Evolutionary conservation across 2,888 invertebrate species (phyloP).

Genomic region (Polydrusus tereticollis): DNA sequence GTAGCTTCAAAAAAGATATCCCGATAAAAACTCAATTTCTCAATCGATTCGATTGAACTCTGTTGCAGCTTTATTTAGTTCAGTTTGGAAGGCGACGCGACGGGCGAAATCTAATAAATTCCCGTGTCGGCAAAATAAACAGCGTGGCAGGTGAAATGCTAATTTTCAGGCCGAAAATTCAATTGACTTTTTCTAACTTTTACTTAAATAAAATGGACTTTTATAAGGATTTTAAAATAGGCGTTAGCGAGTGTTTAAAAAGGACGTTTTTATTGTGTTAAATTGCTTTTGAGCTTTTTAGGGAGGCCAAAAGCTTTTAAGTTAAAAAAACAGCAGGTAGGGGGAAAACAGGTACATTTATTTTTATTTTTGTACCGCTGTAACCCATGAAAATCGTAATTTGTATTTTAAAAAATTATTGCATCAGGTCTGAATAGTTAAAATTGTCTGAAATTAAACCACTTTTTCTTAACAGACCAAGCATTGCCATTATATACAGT

Average conservation of each 20-base stretch:
- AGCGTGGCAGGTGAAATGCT: constrained; percentile 3
- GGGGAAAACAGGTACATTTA: no score
- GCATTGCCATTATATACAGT: no score
- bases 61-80: constrained; percentile 7
- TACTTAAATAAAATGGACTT: neutral
- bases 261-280: neutral
- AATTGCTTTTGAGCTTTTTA: no score
- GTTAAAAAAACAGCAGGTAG: no score
- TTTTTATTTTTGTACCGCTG: no score
- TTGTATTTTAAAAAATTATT: no score
- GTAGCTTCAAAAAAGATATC: neutral
- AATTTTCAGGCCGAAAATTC: neutral
- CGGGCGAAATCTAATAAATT: constrained; percentile 7
- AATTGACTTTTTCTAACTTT: neutral
- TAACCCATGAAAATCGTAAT: no score
- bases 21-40: neutral
- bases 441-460: no score
- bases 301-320: no score
- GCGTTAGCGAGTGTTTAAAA: neutral
- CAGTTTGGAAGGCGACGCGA: neutral
- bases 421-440: no score
- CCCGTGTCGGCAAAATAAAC: neutral
- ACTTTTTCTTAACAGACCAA: no score
- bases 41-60: neutral
- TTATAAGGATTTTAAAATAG: neutral